Percentiles rank a stretch among this genome's conserved stretches.
phyloP scores from a whole-genome alignment of 2,888 invertebrate species.

The Branchellion lobata region DNA sequence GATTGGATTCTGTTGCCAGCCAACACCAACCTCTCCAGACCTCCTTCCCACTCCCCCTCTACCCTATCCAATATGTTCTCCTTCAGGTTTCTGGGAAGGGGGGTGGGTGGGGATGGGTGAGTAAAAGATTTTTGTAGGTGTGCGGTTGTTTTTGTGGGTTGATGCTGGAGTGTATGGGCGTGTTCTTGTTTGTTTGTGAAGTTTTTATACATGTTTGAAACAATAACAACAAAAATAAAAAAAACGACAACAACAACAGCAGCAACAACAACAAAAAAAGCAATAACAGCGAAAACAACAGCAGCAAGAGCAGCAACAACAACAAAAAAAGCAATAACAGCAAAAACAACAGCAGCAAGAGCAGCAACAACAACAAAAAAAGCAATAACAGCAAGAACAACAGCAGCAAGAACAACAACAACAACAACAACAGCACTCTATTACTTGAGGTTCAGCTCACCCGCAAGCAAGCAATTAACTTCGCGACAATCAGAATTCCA shows the following conservation, averaged over 20 bases:
- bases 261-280: background rate
- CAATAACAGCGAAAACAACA: constrained; percentile 24
- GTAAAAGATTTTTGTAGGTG: too few relatives aligned
- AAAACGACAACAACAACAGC: background rate
- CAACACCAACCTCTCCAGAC: too few relatives aligned
- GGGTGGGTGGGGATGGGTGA: too few relatives aligned
- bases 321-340: background rate
- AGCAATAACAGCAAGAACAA: constrained; percentile 20
- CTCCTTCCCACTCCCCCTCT: too few relatives aligned
- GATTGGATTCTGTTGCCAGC: too few relatives aligned
- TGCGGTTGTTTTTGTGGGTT: too few relatives aligned
- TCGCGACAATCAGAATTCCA: background rate
- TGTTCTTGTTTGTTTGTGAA: too few relatives aligned
- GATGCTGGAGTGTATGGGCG: too few relatives aligned
- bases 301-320: background rate
- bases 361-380: background rate
- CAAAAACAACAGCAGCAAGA: background rate
- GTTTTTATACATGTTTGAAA: too few relatives aligned
- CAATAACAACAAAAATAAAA: too few relatives aligned
- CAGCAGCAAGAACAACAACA: background rate
- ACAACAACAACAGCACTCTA: background rate
- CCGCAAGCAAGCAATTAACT: background rate
- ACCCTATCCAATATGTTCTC: too few relatives aligned
- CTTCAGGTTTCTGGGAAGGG: too few relatives aligned
- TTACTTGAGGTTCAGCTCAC: background rate